These are phyloP conservation scores for Folsomia manolachei DNA, from an alignment of 2,888 invertebrate genomes.

Conservation along the genomic window DNA sequence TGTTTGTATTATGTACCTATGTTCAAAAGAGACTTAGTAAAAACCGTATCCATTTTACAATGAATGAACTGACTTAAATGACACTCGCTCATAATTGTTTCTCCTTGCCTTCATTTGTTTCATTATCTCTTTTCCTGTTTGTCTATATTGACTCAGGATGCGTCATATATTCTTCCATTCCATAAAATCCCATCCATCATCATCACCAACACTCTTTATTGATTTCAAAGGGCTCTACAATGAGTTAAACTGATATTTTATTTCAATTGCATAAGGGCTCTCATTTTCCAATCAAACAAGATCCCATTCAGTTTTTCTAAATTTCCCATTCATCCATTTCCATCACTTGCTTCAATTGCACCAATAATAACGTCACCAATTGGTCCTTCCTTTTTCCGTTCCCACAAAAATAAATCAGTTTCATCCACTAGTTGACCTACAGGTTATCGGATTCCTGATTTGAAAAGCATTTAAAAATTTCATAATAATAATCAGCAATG, in stretches of 20 bases:
- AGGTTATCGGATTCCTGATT: not conserved
- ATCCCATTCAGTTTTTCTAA: not conserved
- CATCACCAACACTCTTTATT: not conserved
- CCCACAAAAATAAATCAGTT: not conserved
- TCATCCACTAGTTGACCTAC: not conserved
- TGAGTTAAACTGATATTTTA: too few species aligned
- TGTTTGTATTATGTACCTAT: slow-evolving; percentile 10
- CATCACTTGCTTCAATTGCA: not conserved
- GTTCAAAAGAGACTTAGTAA: not conserved
- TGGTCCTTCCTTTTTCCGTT: slow-evolving; percentile 19
- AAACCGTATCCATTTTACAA: slow-evolving; percentile 9
- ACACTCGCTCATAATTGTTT: not conserved
- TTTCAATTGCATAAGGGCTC: not conserved
- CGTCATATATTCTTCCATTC: not conserved
- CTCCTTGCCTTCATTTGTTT: not conserved
- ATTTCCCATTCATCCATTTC: not conserved
- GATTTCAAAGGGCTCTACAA: not conserved
- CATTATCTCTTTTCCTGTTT: not conserved
- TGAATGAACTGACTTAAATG: not conserved
- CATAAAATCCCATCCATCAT: slow-evolving; percentile 6
- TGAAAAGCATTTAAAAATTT: not conserved
- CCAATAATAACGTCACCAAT: slow-evolving; percentile 16
- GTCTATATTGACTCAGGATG: not conserved
- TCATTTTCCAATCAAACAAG: not conserved
- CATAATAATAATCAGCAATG: too few species aligned